Evolutionary conservation across 2,888 invertebrate species (phyloP).

Genomic region (Hoplodrina blanda): DNA sequence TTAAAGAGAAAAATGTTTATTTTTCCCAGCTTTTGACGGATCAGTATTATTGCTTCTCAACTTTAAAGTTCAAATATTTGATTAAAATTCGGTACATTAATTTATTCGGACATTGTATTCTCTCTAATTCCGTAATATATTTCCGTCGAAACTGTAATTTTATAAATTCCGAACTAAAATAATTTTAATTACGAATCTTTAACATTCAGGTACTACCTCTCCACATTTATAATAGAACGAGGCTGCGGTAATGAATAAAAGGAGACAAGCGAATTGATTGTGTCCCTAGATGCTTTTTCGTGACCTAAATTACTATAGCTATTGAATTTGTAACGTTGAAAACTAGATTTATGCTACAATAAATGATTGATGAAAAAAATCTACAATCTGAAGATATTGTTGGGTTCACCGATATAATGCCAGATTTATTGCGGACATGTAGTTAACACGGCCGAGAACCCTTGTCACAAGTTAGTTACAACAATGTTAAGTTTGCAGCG

Average conservation of each 20-base stretch:
- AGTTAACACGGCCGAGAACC: conserved; percentile 33
- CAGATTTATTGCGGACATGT: conserved; percentile 39
- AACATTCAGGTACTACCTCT: conserved; percentile 23
- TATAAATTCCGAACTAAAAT: conserved; percentile 26
- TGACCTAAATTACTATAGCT: conserved; percentile 32
- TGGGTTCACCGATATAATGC: conserved; percentile 14
- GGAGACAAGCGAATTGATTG: conserved; percentile 38
- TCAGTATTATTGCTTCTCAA: not conserved
- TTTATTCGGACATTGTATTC: conserved; percentile 10
- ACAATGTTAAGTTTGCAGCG: conserved; percentile 36
- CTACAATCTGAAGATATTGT: conserved; percentile 29
- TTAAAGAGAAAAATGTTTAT: not conserved
- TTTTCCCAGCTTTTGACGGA: not conserved
- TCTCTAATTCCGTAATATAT: conserved; percentile 11
- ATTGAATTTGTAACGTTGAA: conserved; percentile 26
- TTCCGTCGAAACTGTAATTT: conserved; percentile 19
- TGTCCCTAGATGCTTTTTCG: conserved; percentile 26
- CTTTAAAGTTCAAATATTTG: not conserved
- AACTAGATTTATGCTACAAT: conserved; percentile 27
- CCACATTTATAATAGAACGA: conserved; percentile 30
- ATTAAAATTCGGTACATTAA: conserved; percentile 1
- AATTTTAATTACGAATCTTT: conserved; percentile 38
- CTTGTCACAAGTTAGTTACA: conserved; percentile 48
- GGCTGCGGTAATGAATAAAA: conserved; percentile 27
- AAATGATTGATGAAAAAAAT: conserved; percentile 21